Evolutionary conservation across 2,888 invertebrate species (phyloP), one percentile per base, ranked within the genome.

Genomic region (Luffia ferchaultella): DNA sequence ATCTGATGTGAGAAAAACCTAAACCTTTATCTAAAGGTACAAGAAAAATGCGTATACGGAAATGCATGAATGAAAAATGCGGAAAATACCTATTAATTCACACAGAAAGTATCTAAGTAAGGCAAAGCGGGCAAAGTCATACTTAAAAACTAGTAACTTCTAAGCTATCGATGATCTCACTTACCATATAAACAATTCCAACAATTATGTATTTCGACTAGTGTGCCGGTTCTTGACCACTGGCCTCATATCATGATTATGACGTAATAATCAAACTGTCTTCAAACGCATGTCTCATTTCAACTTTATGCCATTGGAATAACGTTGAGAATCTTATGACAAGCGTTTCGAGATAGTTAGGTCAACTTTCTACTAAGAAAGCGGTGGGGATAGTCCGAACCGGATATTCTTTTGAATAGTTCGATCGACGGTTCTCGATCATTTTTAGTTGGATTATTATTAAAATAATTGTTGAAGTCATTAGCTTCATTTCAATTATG

Each of bases 321-420:
- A 30, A 12, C 3, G 30, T 30, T 30, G 30, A 30, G 12, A n/a
- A n/a, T n/a, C 12, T 30, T 30, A 30, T 30, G 30, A 30, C 12
- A 7, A 12, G 5, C 30, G 30, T 7, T 30, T 30, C 30, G 12
- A 30, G 18, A 5, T 52, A 55, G 57, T 53, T 57, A 57, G 59
- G 60, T 58, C 60, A 59, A 61, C 64, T 63, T 64, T 64, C 64
- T 63, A 60, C 58, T 52, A 50, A 51, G 51, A 50, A 54, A 56
- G 57, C 58, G 55, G 59, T 55, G 55, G 61, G 57, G 56, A 48
- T 48, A 48, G 50, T 52, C 57, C 50, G 41, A 60, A 59, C 62
- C 63, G 63, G 63, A 62, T 62, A 62, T 60, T 48, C 16, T n/a
- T 43, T 17, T 18, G 47, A 30, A 41, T 62, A 63, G 57, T 43